Evolutionary conservation across 53 echinoderm and acorn worm genomes (phyloP).

Genomic region (Holothuria leucospilota): DNA sequence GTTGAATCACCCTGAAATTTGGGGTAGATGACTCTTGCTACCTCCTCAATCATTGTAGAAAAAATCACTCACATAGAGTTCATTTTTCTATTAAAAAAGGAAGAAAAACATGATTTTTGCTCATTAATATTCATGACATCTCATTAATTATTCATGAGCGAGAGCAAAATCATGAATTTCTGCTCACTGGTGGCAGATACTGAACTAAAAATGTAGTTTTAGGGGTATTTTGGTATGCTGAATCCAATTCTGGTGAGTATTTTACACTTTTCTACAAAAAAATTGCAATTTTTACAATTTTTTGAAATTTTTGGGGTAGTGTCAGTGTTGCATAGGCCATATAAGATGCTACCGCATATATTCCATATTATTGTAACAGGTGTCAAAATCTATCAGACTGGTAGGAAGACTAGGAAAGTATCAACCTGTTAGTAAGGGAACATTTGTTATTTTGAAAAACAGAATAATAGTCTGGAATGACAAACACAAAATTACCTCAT

Average conservation of each 20-base stretch:
- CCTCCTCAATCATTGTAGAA: not conserved
- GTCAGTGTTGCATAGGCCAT: too few relatives aligned
- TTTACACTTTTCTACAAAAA: not conserved
- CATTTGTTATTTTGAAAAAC: too few relatives aligned
- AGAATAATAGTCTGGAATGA: too few relatives aligned
- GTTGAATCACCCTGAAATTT: not conserved
- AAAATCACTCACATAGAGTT: not conserved
- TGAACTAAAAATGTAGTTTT: not conserved
- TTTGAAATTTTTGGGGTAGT: too few relatives aligned
- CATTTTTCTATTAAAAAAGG: not conserved
- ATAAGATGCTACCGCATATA: too few relatives aligned
- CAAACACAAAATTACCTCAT: too few relatives aligned
- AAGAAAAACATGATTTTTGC: not conserved
- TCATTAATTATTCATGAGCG: conserved; percentile 4
- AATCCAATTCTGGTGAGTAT: not conserved
- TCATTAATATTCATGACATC: not conserved
- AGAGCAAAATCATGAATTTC: not conserved
- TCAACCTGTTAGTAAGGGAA: too few relatives aligned
- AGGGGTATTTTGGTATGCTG: conserved; percentile 1
- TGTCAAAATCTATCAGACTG: too few relatives aligned
- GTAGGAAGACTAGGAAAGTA: too few relatives aligned
- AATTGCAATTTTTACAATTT: too few relatives aligned
- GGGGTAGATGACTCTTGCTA: not conserved
- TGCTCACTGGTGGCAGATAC: not conserved
- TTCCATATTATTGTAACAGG: too few relatives aligned